Base-by-base conservation (phyloP, 2,888 invertebrate genomes). In the Eristalis arbustorum region DNA sequence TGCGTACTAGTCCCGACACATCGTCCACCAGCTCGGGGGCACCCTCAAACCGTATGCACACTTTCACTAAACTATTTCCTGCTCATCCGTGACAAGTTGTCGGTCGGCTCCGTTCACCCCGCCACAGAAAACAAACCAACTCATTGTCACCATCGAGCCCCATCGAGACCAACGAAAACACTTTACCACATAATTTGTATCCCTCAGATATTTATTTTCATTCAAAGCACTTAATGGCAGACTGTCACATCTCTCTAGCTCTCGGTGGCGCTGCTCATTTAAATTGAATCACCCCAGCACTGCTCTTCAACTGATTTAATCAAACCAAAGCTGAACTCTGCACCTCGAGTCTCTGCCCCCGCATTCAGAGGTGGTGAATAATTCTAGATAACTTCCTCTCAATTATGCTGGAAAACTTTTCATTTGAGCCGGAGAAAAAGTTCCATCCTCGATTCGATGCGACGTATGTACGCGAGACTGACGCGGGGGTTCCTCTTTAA, bases 351-450 rank as follows among this genome's bases (percentile, higher is more conserved):
- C 31, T 5, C 31, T 3, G 3, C 63, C 59, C 77, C 73, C 73
- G 74, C 74, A 82, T 67, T 75, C 74, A 75, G 40, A 74, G 67
- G 77, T 78, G 78, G 85, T 82, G 82, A 68, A 75, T 75, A 83
- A 79, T 79, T 82, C 74, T 31, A 59, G 77, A 82, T 69, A 77
- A 77, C 81, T 87, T 87, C 49, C 23, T 73, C 72, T 82, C 74
- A 82, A 87, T 83, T 87, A 87, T 83, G 59, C 78, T 28, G 18
- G 62, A 68, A 72, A 85, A 87, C 57, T 87, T 87, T 82, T 75
- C 78, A 69, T 18, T 56, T 69, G 74, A 82, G 82, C 42, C 56
- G 49, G 18, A 49, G 49, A 49, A 63, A 82, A 85, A 85, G 23
- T 71, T 78, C 75, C 11, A 14, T 22, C 28, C 61, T 31, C 42